Evolutionary conservation across 2,113 vertebrate genomes (phyloP), one percentile per base, ranked within the genome.

Genomic region (Silurus asotus): DNA sequence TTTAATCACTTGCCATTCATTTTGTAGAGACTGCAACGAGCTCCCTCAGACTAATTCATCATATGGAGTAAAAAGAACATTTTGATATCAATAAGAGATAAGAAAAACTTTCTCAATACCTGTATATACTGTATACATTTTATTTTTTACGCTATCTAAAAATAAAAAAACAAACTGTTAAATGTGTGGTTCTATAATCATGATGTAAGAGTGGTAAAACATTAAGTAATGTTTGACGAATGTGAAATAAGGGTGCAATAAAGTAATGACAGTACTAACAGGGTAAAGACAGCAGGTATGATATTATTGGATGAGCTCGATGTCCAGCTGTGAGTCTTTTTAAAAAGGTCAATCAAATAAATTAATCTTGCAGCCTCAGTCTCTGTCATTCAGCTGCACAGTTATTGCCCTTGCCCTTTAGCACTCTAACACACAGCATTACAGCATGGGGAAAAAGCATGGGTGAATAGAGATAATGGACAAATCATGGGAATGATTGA

Each of bases 271-370:
- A 55, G n/a, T 15, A 4, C 5, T 13, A 53, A 25, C 14, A 58
- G 77, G 76, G 8, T 79, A 37, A 45, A 59, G 55, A 37, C 75
- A 28, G 76, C 76, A 58, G 83, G 83, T 77, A n/a, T 77, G 53
- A 65, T 6, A 65, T 20, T 5, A 55, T 51, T 65, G 8, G 17
- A 77, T 84, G 83, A 62, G 23, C 28, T 58, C 87, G 84, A 89
- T 88, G 83, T 92, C 92, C 92, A 94, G 91, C 92, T 93, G 93
- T 89, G 93, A 84, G 75, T 89, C 90, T 56, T 88, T 70, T 58
- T 6, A 55, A 58, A 64, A 70, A 69, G 51, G 15, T 69, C 81
- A 67, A 25, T 28, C 92, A 92, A 93, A 93, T 93, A 93, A 93
- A 93, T 87, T 87, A 86, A 87, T 89, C 17, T 87, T 81, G 89